phyloP scores from a whole-genome alignment of 2,113 vertebrate species.

The Arenaria interpres region DNA sequence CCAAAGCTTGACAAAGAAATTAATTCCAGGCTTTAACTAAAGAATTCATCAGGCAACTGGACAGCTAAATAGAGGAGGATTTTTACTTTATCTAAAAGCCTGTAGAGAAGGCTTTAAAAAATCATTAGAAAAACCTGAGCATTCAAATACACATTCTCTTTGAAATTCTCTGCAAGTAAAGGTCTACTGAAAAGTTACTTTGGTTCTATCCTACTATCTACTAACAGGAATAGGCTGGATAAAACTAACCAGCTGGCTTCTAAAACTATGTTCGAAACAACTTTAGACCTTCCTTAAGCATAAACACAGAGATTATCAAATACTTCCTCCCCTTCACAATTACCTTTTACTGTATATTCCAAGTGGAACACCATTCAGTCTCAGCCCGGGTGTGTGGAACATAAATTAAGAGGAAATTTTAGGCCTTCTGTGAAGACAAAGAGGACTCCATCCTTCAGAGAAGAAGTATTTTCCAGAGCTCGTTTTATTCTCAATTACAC shows the following conservation, averaged over 20 bases:
- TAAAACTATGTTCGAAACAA: background rate
- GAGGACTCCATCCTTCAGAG: background rate
- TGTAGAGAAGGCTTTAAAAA: background rate
- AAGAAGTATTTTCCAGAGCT: background rate
- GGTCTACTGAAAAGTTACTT: background rate
- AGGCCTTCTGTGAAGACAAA: background rate
- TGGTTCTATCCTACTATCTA: background rate
- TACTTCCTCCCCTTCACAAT: background rate
- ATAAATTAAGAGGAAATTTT: background rate
- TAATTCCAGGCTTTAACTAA: background rate
- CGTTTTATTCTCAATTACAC: conserved; percentile 32
- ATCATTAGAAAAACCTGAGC: background rate
- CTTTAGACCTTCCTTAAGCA: background rate
- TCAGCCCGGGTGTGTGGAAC: background rate
- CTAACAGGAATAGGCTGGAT: background rate
- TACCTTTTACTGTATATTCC: background rate
- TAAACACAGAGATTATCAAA: background rate
- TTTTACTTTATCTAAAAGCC: background rate
- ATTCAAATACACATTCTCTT: background rate
- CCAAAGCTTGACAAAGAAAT: background rate
- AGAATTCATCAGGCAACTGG: background rate
- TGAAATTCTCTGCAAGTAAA: background rate
- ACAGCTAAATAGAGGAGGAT: background rate
- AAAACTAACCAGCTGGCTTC: background rate
- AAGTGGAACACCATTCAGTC: background rate